These are phyloP conservation scores for Cyclina sinensis DNA, from an alignment of 1,140 invertebrate genomes.

Conservation along the genomic window DNA sequence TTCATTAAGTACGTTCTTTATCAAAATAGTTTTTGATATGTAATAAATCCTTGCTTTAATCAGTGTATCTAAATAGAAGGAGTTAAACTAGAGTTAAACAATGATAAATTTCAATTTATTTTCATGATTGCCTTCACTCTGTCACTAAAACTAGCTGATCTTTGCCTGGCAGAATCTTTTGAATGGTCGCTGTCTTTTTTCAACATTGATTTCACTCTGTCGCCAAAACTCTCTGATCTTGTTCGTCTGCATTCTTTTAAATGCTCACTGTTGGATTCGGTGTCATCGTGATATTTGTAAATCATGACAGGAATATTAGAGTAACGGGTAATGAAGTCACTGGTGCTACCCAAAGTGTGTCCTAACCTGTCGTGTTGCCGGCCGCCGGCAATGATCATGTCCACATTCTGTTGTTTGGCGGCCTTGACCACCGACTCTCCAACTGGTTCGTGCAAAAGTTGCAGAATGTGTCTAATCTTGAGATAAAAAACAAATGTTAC, in stretches of 20 bases:
- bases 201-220: neutral
- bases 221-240: conserved; percentile 2
- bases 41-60: too few species aligned
- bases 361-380: neutral
- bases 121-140: neutral
- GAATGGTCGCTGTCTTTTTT: neutral
- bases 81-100: too few species aligned
- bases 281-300: neutral
- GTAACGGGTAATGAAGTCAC: neutral
- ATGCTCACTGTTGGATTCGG: neutral
- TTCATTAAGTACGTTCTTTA: too few species aligned
- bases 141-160: conserved; percentile 1
- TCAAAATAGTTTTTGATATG: too few species aligned
- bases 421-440: neutral
- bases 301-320: neutral
- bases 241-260: neutral
- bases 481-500: neutral
- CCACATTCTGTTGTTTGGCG: neutral
- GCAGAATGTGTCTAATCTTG: neutral
- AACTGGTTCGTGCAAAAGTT: neutral
- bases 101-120: neutral
- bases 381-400: neutral
- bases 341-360: neutral
- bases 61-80: too few species aligned
- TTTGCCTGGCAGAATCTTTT: neutral